Evolutionary conservation across 2,888 invertebrate genomes (phyloP).

Genomic region (Luperina testacea): DNA sequence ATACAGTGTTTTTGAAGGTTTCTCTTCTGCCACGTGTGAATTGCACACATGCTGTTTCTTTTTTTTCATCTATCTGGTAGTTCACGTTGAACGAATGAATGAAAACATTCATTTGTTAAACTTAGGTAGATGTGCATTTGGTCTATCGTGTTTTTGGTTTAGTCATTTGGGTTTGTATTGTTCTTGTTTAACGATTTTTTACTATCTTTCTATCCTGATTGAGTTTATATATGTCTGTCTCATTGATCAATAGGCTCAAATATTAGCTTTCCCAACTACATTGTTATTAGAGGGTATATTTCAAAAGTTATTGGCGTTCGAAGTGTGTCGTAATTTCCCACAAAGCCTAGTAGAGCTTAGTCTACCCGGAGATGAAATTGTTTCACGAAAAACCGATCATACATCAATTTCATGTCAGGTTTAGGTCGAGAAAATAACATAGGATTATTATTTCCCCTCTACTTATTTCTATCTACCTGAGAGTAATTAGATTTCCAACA

Average conservation of each 20-base stretch:
- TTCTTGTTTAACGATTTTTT: neutral
- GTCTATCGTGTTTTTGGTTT: neutral
- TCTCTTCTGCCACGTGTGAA: too few species aligned
- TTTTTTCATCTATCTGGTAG: neutral
- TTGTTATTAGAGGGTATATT: constrained; percentile 23
- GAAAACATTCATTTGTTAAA: neutral
- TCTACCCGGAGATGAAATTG: constrained; percentile 3
- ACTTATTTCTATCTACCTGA: neutral
- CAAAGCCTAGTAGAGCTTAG: constrained; percentile 18
- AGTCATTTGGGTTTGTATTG: neutral
- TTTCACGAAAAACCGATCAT: constrained; percentile 16
- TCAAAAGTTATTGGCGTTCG: constrained; percentile 25
- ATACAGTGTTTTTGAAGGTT: too few species aligned
- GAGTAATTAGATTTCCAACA: constrained; percentile 29
- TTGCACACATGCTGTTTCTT: too few species aligned
- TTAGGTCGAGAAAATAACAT: constrained; percentile 11
- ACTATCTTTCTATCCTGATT: neutral
- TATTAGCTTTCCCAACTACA: constrained; percentile 16
- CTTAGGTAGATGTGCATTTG: neutral
- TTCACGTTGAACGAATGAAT: neutral
- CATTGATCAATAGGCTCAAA: neutral
- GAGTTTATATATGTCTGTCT: neutral
- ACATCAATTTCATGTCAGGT: constrained; percentile 20
- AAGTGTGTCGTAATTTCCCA: constrained; percentile 34
- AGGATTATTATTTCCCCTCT: constrained; percentile 20